Percentiles rank a stretch among this genome's conserved stretches.
Evolutionary conservation across 2,888 invertebrate species (phyloP).

Genomic region (Dasypolia templi): DNA sequence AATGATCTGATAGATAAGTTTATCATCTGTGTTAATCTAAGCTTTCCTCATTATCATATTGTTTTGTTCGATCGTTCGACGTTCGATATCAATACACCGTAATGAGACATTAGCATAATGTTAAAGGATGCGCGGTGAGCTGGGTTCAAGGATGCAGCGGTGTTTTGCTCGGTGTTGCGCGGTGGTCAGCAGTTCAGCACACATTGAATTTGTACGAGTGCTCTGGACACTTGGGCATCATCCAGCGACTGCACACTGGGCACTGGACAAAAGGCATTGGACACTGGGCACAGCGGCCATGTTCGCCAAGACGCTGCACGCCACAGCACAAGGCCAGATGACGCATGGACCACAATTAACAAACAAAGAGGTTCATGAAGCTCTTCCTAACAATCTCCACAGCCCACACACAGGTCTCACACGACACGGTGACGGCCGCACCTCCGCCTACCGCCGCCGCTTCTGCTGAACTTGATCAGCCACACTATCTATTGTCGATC

Average conservation of each 20-base stretch:
- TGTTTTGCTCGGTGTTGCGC: no score
- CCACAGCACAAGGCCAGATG: background rate
- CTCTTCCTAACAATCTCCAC: background rate
- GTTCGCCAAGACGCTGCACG: background rate
- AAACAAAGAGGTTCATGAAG: background rate
- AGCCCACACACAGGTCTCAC: background rate
- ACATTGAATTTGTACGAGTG: background rate
- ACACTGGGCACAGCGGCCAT: no score
- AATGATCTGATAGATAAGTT: slow-evolving; percentile 9
- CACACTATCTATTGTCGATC: background rate
- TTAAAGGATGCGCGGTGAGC: background rate
- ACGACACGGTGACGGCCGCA: background rate
- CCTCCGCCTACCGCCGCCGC: no score
- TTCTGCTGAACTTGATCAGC: background rate
- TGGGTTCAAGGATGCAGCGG: background rate
- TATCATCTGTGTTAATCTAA: slow-evolving; percentile 28
- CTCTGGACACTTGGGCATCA: background rate
- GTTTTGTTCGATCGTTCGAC: slow-evolving; percentile 4
- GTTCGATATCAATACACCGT: slow-evolving; percentile 8
- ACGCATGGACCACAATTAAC: background rate
- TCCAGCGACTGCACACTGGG: background rate
- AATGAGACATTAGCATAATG: slow-evolving; percentile 14
- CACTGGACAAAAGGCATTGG: background rate
- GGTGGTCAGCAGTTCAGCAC: slow-evolving; percentile 10
- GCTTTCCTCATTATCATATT: slow-evolving; percentile 10